These are phyloP conservation scores for Colletes collaris DNA, from an alignment of 2,888 invertebrate genomes.

Conservation along the genomic window DNA sequence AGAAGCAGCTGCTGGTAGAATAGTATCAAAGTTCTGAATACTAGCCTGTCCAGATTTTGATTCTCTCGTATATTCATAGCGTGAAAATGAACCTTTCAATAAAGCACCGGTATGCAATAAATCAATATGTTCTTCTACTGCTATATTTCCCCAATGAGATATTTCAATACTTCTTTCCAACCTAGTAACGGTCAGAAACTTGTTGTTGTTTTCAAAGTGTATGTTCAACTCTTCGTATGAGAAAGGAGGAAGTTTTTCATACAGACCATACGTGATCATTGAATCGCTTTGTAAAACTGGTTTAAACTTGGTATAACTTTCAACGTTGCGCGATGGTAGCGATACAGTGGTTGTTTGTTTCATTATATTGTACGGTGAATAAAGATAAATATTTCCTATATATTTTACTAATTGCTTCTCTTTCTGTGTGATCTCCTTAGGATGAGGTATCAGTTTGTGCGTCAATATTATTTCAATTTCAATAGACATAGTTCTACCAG, in stretches of 20 bases:
- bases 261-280: slow-evolving; percentile 95
- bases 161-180: slow-evolving; percentile 96
- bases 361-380: slow-evolving; percentile 91
- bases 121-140: slow-evolving; percentile 97
- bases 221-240: slow-evolving; percentile 88
- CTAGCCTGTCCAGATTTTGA: slow-evolving; percentile 94
- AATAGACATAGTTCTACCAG: slow-evolving; percentile 85
- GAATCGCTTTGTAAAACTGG: slow-evolving; percentile 92
- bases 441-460: slow-evolving; percentile 92
- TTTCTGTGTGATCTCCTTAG: slow-evolving; percentile 94
- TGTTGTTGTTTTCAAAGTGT: slow-evolving; percentile 98
- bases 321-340: slow-evolving; percentile 91
- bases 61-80: slow-evolving; percentile 98
- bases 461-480: slow-evolving; percentile 90
- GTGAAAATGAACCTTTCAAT: slow-evolving; percentile 96
- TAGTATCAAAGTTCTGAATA: slow-evolving; percentile 95
- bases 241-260: slow-evolving; percentile 88
- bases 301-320: slow-evolving; percentile 92
- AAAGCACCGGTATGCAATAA: slow-evolving; percentile 96
- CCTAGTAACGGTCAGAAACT: slow-evolving; percentile 96
- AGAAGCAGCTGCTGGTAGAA: slow-evolving; percentile 93
- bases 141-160: slow-evolving; percentile 99
- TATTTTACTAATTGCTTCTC: slow-evolving; percentile 97
- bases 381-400: slow-evolving; percentile 92
- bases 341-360: slow-evolving; percentile 93